Conservation (phyloP, 1,140 invertebrate species). For the Sarcophaga bullata region DNA sequence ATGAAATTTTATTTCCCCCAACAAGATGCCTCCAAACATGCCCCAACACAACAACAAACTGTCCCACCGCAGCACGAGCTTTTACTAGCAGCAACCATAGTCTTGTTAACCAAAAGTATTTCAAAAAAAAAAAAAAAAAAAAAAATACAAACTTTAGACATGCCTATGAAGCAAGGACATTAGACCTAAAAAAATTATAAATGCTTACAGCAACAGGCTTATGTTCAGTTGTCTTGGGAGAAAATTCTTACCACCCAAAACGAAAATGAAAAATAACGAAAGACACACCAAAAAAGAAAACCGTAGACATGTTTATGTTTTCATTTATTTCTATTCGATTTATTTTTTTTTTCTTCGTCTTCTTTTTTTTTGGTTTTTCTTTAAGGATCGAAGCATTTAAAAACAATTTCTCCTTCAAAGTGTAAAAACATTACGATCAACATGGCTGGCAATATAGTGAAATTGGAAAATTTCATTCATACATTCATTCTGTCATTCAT, state of each 20-base stretch:
- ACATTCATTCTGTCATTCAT: no score
- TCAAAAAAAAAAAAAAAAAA: neutral
- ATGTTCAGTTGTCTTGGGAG: neutral
- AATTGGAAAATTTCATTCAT: neutral
- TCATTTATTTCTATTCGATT: no score
- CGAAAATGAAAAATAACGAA: neutral
- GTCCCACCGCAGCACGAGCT: no score
- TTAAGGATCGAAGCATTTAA: neutral
- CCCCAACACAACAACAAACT: no score
- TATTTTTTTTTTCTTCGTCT: no score
- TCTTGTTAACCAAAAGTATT: no score
- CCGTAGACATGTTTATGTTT: neutral
- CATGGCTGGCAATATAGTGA: neutral
- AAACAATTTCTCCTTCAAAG: conserved; percentile 12
- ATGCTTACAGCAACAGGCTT: neutral
- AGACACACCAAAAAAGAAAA: neutral
- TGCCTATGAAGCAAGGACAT: neutral
- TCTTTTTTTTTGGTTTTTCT: neutral
- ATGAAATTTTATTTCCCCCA: conserved; percentile 30
- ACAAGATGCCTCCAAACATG: no score
- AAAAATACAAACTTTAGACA: neutral
- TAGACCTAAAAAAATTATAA: neutral
- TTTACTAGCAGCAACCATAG: no score
- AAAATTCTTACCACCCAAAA: conserved; percentile 24
- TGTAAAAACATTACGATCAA: neutral